phyloP scores from a whole-genome alignment of 2,113 vertebrate genomes.

The Panthera tigris region DNA sequence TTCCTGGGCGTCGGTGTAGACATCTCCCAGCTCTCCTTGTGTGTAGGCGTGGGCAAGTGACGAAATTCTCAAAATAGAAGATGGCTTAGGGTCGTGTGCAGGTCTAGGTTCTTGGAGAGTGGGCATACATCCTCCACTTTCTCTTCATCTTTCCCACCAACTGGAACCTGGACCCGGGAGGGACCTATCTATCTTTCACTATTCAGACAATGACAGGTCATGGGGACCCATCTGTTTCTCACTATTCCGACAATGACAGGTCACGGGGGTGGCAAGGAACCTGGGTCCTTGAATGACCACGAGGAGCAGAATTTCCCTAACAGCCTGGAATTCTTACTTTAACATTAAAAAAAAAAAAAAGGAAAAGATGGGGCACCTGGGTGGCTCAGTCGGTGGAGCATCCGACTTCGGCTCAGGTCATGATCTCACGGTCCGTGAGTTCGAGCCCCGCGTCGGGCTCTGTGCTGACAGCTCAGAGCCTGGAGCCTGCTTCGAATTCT shows the following conservation, averaged over 20 bases:
- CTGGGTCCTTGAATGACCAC: not conserved
- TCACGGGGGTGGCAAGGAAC: not conserved
- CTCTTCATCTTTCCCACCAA: not conserved
- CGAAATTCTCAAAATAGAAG: not conserved
- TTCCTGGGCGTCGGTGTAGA: not conserved
- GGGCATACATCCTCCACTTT: not conserved
- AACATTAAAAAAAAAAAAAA: not conserved
- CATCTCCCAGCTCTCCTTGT: not conserved
- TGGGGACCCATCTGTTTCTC: not conserved
- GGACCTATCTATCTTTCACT: not conserved
- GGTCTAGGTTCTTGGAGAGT: not conserved
- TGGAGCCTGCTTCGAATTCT: no score
- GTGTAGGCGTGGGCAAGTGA: not conserved
- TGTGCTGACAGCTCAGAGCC: no score
- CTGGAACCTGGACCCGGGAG: not conserved
- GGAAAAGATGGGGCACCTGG: not conserved
- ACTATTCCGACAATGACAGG: not conserved
- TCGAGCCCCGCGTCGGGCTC: no score
- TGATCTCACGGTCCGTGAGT: no score
- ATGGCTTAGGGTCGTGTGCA: no score
- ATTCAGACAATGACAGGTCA: not conserved
- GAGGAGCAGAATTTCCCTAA: not conserved
- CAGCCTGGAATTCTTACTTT: not conserved
- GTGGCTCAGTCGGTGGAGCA: rapidly evolving
- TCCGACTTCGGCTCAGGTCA: no score